Evolutionary conservation across 2,113 vertebrate species (phyloP).

Genomic region (Ciconia maguari): DNA sequence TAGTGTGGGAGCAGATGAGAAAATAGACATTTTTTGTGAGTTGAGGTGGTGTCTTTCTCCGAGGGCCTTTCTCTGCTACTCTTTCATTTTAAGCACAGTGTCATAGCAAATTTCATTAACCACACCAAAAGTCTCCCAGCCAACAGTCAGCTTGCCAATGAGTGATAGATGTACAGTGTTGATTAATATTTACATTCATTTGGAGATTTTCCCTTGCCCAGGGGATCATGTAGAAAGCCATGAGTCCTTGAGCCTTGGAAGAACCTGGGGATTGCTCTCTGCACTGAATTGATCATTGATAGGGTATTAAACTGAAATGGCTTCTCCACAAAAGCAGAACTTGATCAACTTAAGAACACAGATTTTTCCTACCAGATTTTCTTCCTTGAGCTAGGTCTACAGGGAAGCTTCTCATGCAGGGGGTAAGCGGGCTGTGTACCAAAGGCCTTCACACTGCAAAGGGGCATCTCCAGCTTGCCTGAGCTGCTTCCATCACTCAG

Average conservation of each 20-base stretch:
- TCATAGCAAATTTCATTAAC: not conserved
- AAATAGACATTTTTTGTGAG: not conserved
- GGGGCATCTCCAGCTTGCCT: constrained; percentile 39
- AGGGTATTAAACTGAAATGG: not conserved
- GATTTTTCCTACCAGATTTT: not conserved
- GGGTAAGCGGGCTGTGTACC: not conserved
- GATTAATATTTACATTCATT: not conserved
- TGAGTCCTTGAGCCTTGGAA: not conserved
- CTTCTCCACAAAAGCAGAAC: not conserved
- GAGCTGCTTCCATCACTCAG: constrained; percentile 46
- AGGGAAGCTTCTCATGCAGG: not conserved
- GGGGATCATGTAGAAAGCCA: not conserved
- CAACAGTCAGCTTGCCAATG: not conserved
- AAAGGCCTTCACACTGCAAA: constrained; percentile 18
- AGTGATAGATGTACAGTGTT: not conserved
- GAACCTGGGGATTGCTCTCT: not conserved
- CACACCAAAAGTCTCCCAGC: not conserved
- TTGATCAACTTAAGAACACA: not conserved
- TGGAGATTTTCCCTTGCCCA: not conserved
- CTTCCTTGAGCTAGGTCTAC: not conserved
- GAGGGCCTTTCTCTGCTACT: not conserved
- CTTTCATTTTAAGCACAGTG: not conserved
- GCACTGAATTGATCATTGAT: not conserved
- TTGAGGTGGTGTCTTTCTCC: not conserved
- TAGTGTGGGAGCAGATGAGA: not conserved